Evolutionary conservation across 2,888 invertebrate species (phyloP).

Genomic region (Ichneumoninae sp.): DNA sequence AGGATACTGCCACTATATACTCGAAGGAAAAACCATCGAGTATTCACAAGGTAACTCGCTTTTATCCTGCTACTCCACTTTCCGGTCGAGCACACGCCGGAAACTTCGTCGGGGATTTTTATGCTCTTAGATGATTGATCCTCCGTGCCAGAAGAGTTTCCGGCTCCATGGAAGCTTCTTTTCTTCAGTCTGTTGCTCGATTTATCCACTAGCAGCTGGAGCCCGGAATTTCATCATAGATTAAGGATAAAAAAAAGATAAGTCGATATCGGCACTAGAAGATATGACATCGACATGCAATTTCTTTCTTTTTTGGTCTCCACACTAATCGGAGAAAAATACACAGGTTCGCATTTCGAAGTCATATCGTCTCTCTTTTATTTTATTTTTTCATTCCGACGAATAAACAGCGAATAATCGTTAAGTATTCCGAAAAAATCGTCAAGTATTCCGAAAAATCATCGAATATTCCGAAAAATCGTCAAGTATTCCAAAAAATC

Average conservation of each 20-base stretch:
- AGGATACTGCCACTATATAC: not conserved
- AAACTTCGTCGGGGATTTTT: constrained; percentile 42
- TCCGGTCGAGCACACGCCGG: not conserved
- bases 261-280: not conserved
- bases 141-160: constrained; percentile 25
- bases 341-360: not conserved
- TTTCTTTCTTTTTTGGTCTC: not conserved
- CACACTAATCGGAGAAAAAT: not conserved
- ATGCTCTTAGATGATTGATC: constrained; percentile 50
- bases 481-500: no score
- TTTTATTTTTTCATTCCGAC: not conserved
- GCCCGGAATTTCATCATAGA: constrained; percentile 22
- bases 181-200: constrained; percentile 11
- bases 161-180: constrained; percentile 12
- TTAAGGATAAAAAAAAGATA: constrained; percentile 1
- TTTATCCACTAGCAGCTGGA: constrained; percentile 2
- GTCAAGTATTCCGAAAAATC: not conserved
- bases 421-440: not conserved
- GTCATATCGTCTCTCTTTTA: not conserved
- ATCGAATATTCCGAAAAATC: not conserved
- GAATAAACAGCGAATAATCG: not conserved
- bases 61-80: constrained; percentile 35
- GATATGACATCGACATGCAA: constrained; percentile 7
- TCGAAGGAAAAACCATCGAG: constrained; percentile 23
- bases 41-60: constrained; percentile 46